phyloP scores from a whole-genome alignment of 1,140 invertebrate species.

The Cherax destructor region DNA sequence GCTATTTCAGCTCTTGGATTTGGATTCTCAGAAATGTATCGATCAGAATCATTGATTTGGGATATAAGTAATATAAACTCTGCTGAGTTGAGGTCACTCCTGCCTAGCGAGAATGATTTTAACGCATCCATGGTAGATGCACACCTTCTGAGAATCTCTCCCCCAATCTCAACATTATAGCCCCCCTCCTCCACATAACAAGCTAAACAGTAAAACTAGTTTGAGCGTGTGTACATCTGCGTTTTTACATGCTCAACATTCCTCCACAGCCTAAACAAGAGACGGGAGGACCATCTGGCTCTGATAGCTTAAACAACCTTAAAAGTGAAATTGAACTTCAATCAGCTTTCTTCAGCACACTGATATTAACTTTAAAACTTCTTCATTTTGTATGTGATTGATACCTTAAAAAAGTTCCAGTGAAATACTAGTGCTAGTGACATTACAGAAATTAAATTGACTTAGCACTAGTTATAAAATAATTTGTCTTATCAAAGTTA shows the following conservation, averaged over 20 bases:
- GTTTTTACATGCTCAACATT: constrained; percentile 49
- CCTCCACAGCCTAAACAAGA: constrained; percentile 50
- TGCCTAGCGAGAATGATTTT: constrained; percentile 73
- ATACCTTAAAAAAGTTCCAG: neutral
- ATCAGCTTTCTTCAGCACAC: constrained; percentile 75
- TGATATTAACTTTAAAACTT: constrained; percentile 3
- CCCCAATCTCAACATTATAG: constrained; percentile 70
- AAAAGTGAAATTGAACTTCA: constrained; percentile 71
- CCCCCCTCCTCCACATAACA: constrained; percentile 45
- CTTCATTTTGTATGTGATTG: neutral
- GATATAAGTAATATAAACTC: constrained; percentile 70
- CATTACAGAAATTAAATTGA: neutral
- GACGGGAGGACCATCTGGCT: constrained; percentile 64
- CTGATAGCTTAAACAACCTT: constrained; percentile 78
- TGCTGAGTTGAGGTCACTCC: constrained; percentile 72
- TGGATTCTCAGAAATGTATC: constrained; percentile 69
- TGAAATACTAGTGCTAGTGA: neutral
- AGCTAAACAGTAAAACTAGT: constrained; percentile 53
- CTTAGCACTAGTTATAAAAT: neutral
- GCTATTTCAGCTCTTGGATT: constrained; percentile 65
- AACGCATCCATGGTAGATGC: constrained; percentile 73
- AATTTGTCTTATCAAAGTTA: neutral
- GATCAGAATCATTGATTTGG: constrained; percentile 63
- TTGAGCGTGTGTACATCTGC: constrained; percentile 30
- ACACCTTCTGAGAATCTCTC: constrained; percentile 73